A percentile compares a stretch with the other conserved stretches of the same genome.
phyloP scores from a whole-genome alignment of 2,113 vertebrate genomes.

The Podarcis muralis region DNA sequence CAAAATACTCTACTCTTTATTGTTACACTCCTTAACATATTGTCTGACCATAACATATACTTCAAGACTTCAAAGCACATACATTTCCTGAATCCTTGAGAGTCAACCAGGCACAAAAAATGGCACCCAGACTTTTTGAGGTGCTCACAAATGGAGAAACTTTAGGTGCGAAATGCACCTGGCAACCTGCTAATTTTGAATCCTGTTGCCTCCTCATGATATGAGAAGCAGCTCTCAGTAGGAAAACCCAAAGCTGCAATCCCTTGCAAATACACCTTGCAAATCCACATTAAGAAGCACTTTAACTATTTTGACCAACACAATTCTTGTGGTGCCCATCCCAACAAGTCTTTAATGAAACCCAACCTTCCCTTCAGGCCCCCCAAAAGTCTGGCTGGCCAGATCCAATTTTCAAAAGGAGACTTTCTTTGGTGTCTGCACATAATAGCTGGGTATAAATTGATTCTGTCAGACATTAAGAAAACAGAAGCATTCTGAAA shows the following conservation, averaged over 20 bases:
- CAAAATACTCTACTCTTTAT: too few relatives aligned
- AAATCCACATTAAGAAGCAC: neutral
- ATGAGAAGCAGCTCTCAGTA: neutral
- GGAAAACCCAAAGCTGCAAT: neutral
- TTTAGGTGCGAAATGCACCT: too few relatives aligned
- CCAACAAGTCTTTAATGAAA: neutral
- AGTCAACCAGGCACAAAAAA: too few relatives aligned
- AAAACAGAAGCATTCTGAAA: neutral
- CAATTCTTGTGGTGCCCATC: neutral
- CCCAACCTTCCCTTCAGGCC: conserved; percentile 1
- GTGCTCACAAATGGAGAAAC: neutral
- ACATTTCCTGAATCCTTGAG: too few relatives aligned
- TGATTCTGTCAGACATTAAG: neutral
- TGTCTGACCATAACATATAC: too few relatives aligned
- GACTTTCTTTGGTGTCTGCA: neutral
- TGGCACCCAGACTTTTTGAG: too few relatives aligned
- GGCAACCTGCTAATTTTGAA: too few relatives aligned
- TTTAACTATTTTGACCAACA: neutral
- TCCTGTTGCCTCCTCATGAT: neutral
- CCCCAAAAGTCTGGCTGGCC: neutral
- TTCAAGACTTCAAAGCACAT: too few relatives aligned
- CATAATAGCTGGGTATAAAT: neutral
- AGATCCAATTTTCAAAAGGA: neutral
- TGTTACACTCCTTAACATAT: too few relatives aligned
- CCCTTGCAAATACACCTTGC: neutral